Evolutionary conservation across 2,113 vertebrate species (phyloP), one percentile per base, ranked within the genome.

Genomic region (Cephalopterus ornatus): DNA sequence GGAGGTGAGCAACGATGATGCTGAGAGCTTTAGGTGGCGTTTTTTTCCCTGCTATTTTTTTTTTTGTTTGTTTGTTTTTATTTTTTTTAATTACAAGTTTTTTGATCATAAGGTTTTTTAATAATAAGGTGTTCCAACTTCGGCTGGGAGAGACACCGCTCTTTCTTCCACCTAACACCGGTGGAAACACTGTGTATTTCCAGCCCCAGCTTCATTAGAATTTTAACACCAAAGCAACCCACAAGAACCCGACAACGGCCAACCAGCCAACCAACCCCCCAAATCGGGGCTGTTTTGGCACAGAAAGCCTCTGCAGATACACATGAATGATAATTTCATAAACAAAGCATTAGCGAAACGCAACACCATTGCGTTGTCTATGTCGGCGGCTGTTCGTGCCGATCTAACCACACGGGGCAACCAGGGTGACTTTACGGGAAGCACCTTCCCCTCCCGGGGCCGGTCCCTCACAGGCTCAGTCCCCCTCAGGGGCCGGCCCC

Each of bases 1-100:
- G 20, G 3, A 9, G 28, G 7, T 7, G 18, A 39, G 39, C 35
- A 42, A 3, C 6, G 18, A 24, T 0, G 20, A 41, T 3, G 8
- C 2, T 1, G 17, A 59, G 6, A 33, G 15, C 12, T 46, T 47
- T 8, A 33, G 27, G 50, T 12, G 32, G 20, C 20, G 46, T 46
- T 46, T 26, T 21, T 10, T 20, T n/a, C n/a, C n/a, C n/a, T n/a
- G n/a, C n/a, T 5, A 5, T 19, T 42, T 74, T 44, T 82, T 61
- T 3, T 23, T 37, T 4, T 44, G 14, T 17, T 44, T 44, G 16
- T 44, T 44, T 19, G 19, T 44, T 44, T 44, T 44, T 44, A 44
- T 19, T 46, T 46, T 46, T 46, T 46, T 21, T 41, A 41, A 46
- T 46, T 46, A 46, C 44, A 46, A 46, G 19, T 20, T 46, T 46